These are phyloP conservation scores for Dynastes grantii DNA, from an alignment of 2,888 invertebrate species.

Conservation along the genomic window DNA sequence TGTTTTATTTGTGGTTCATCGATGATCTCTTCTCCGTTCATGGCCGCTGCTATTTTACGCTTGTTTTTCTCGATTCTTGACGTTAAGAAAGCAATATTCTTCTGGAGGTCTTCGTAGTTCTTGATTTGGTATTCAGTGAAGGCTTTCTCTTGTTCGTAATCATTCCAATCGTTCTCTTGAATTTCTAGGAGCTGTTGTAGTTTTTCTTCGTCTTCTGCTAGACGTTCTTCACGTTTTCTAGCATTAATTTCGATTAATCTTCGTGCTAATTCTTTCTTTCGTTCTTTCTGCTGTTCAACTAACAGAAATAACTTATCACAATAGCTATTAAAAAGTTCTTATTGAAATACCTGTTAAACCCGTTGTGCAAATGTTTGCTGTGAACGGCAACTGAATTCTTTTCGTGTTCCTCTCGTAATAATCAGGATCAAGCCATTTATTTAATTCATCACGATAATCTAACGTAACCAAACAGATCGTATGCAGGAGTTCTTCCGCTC, in stretches of 20 bases:
- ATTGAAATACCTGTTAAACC: constrained; percentile 74
- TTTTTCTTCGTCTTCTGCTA: constrained; percentile 92
- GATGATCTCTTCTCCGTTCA: constrained; percentile 76
- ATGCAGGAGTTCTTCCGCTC: constrained; percentile 90
- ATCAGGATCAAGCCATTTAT: constrained; percentile 86
- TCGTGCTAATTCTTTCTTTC: constrained; percentile 88
- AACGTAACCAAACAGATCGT: constrained; percentile 85
- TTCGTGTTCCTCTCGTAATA: constrained; percentile 88
- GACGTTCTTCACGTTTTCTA: constrained; percentile 87
- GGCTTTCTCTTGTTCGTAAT: constrained; percentile 71
- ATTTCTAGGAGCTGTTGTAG: constrained; percentile 83
- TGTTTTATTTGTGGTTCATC: constrained; percentile 69
- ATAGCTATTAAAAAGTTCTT: too few species aligned
- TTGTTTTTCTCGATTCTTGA: constrained; percentile 83
- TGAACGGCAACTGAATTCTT: constrained; percentile 90
- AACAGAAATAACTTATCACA: constrained; percentile 8
- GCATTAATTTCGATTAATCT: constrained; percentile 92
- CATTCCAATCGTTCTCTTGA: constrained; percentile 75
- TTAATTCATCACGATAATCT: constrained; percentile 86
- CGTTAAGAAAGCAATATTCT: constrained; percentile 80
- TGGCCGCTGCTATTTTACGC: constrained; percentile 82
- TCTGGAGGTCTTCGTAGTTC: constrained; percentile 85
- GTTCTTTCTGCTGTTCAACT: constrained; percentile 87
- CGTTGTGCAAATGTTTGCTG: constrained; percentile 76
- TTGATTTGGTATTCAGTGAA: constrained; percentile 84